phyloP scores from a whole-genome alignment of 2,797 vertebrate genomes.

The Choloepus didactylus region DNA sequence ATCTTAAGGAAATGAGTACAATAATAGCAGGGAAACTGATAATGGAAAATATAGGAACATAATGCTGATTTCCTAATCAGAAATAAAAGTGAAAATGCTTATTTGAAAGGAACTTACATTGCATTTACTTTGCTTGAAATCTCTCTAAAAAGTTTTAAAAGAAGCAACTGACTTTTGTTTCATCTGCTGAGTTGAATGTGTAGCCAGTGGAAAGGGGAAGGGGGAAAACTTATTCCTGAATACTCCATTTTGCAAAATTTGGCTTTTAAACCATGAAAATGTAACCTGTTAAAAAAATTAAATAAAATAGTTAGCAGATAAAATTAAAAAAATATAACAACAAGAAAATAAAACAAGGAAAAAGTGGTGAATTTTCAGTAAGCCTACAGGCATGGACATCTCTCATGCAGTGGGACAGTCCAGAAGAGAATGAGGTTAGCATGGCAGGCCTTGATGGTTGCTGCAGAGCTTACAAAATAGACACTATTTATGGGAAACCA shows the following conservation, averaged over 20 bases:
- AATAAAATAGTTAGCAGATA: background rate
- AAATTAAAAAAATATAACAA: background rate
- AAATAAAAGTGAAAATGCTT: no score
- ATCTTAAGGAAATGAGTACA: no score
- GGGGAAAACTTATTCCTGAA: background rate
- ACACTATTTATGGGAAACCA: no score
- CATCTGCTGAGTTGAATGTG: background rate
- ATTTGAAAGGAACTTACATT: no score
- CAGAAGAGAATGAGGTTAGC: no score
- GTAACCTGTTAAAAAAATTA: background rate
- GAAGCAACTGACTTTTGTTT: background rate
- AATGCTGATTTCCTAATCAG: no score
- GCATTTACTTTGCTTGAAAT: no score
- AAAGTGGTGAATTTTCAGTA: background rate
- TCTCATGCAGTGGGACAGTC: background rate
- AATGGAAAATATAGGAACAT: no score
- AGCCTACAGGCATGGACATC: background rate
- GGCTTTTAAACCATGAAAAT: background rate
- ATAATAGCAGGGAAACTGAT: no score
- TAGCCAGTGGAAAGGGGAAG: no score
- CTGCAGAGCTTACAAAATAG: background rate
- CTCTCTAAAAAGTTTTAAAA: background rate
- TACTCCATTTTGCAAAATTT: background rate
- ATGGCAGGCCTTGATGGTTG: fast-evolving
- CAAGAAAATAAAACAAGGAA: background rate